Evolutionary conservation across 2,888 invertebrate species (phyloP), one percentile per base, ranked within the genome.

Genomic region (Quadriops clusia): DNA sequence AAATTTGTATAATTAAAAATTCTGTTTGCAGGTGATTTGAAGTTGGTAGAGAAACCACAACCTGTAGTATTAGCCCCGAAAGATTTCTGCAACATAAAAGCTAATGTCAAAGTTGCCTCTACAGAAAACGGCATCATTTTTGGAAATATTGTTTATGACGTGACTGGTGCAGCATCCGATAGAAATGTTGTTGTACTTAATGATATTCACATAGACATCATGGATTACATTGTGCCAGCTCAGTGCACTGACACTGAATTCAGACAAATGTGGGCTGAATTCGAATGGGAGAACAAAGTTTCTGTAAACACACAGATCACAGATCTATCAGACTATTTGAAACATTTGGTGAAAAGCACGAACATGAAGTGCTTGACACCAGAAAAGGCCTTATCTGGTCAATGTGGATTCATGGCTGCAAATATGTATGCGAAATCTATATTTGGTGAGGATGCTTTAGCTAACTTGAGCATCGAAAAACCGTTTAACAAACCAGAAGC

Each of bases 101-200:
- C 97, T 5, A 94, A 91, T 55, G 93, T 97, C 22, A 97, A 97
- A 64, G 93, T 94, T n/a, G 91, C 97, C 0, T 97, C 95, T 8
- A 98, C 98, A 0, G 98, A 99, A 65, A 99, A 98, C 64, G 98
- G 97, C 34, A 93, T 98, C 45, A 98, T 99, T 47, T 99, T 98
- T 65, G 97, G 97, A 36, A 98, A 97, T 57, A 97, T 98, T 45
- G 94, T 95, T 33, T 98, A 97, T 61, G 97, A 98, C 57, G 85
- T 98, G 30, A 82, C 83, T 17, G 91, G 93, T 26, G 86, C 91
- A 15, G 79, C 79, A 2, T 84, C 86, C 38, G 93, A 93, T 61
- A 74, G 91, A 45, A 97, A 95, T 60, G 95, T 95, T 38, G 95
- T 99, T 17, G 97, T 98, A 8, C 70, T 99, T 28, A 95, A 97